Evolutionary conservation across 2,113 vertebrate genomes (phyloP).

Genomic region (Myxocyprinus asiaticus): DNA sequence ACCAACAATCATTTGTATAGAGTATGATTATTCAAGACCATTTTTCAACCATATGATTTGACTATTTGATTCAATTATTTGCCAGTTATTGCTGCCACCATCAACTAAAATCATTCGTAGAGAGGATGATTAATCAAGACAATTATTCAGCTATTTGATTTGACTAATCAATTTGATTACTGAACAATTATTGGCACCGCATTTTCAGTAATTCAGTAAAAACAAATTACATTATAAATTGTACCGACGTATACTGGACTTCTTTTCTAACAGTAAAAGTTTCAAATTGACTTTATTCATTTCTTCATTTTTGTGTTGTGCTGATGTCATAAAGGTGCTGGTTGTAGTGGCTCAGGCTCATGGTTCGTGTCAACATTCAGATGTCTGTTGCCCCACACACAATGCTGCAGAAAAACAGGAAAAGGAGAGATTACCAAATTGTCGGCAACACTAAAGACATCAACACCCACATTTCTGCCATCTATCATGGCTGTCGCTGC

Average conservation of each 20-base stretch:
- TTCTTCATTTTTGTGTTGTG: neutral
- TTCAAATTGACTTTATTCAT: neutral
- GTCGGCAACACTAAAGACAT: constrained; percentile 83
- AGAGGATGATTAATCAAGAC: neutral
- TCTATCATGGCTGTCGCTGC: constrained; percentile 78
- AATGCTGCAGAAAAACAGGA: constrained; percentile 58
- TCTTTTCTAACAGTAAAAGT: neutral
- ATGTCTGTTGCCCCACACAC: constrained; percentile 64
- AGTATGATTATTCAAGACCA: no score
- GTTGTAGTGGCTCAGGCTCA: constrained; percentile 28
- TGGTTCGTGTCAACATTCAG: constrained; percentile 58
- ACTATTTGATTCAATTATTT: no score
- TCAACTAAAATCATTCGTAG: no score
- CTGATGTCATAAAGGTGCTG: neutral
- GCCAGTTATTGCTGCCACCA: no score
- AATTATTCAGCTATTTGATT: neutral
- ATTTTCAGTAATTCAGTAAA: neutral
- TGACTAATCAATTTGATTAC: neutral
- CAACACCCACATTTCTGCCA: constrained; percentile 79
- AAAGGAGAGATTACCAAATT: constrained; percentile 78
- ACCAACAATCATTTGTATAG: no score
- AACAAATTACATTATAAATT: neutral
- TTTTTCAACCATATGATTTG: no score
- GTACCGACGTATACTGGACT: neutral
- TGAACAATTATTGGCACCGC: neutral